Conservation (phyloP, 2,113 vertebrate genomes). For the Xiphophorus couchianus region DNA sequence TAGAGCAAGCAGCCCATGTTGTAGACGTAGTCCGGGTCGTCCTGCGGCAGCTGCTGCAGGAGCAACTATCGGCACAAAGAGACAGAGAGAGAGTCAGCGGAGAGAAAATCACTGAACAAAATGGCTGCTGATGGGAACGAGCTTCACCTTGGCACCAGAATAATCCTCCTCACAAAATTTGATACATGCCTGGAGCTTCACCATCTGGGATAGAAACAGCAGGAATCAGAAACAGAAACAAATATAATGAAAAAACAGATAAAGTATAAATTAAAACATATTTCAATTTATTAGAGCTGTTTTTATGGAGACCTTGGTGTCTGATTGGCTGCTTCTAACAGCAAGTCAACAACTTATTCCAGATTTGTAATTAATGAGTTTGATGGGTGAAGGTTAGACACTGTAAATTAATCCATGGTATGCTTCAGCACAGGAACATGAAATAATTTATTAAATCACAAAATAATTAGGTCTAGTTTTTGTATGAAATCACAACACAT, state of each 20-base stretch:
- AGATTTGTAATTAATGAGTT: too few species aligned
- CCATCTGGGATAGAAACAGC: constrained; percentile 71
- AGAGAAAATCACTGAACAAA: neutral
- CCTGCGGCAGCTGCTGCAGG: constrained; percentile 88
- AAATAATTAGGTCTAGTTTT: too few species aligned
- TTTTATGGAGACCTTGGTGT: too few species aligned
- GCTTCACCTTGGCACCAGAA: constrained; percentile 83
- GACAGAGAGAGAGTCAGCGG: neutral
- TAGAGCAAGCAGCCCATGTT: constrained; percentile 93
- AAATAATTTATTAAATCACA: too few species aligned
- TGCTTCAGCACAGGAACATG: too few species aligned
- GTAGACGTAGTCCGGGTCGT: constrained; percentile 85
- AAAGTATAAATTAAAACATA: too few species aligned
- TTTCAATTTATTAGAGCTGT: too few species aligned
- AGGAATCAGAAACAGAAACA: constrained; percentile 4
- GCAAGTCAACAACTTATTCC: too few species aligned
- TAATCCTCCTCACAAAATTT: constrained; percentile 93
- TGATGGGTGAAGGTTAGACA: too few species aligned
- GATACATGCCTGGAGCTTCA: constrained; percentile 88
- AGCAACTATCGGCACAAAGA: constrained; percentile 75
- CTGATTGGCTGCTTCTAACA: too few species aligned
- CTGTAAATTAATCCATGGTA: too few species aligned
- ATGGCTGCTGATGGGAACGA: neutral
- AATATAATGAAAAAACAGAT: neutral
- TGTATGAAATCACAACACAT: too few species aligned